Percentiles rank a stretch among this genome's conserved stretches.
Evolutionary conservation across 2,797 vertebrate genomes (phyloP).

Genomic region (Eulemur rubriventer): DNA sequence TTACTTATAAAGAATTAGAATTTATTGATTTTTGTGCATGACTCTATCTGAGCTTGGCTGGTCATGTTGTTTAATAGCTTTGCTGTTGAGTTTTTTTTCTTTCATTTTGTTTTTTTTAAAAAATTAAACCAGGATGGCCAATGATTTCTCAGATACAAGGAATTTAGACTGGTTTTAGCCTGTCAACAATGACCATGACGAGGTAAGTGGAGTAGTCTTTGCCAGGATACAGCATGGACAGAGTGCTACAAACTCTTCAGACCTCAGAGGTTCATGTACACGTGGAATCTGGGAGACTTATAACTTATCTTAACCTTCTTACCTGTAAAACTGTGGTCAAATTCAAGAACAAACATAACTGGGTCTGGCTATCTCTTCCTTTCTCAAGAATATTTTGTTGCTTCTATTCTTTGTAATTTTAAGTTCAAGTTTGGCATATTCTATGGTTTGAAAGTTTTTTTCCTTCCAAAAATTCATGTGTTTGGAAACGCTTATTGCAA

Average conservation of each 20-base stretch:
- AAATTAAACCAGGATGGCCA: conserved; percentile 6
- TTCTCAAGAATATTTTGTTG: background rate
- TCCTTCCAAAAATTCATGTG: background rate
- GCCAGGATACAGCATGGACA: background rate
- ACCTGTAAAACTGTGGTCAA: background rate
- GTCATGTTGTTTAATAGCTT: background rate
- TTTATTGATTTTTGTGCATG: conserved; percentile 34
- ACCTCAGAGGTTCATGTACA: background rate
- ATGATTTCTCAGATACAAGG: background rate
- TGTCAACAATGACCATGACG: background rate
- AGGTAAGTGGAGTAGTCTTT: background rate
- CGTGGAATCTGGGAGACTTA: background rate
- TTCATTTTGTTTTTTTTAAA: background rate
- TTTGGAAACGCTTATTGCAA: too few relatives aligned
- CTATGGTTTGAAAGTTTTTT: background rate
- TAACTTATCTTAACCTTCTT: background rate
- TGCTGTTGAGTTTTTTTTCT: background rate
- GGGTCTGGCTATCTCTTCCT: background rate
- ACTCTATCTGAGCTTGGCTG: background rate
- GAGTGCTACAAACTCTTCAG: background rate
- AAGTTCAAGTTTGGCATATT: background rate
- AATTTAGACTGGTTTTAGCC: background rate
- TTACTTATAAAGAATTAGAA: background rate
- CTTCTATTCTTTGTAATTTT: background rate
- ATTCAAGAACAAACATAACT: background rate